A percentile compares a stretch with the other conserved stretches of the same genome.
phyloP scores from a whole-genome alignment of 2,113 vertebrate genomes.

The Origma solitaria region DNA sequence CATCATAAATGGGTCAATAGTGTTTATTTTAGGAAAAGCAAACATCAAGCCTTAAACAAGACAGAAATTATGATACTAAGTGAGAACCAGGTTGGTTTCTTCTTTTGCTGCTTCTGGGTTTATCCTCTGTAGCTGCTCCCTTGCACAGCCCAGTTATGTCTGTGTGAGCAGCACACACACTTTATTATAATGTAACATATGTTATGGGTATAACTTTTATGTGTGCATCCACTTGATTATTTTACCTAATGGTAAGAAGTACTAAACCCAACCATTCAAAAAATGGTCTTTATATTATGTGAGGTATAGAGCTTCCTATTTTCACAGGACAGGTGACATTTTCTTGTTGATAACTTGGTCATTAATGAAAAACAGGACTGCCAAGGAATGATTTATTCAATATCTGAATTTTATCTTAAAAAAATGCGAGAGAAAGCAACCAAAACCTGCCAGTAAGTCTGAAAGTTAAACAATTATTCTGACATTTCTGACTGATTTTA shows the following conservation, averaged over 20 bases:
- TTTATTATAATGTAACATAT: background rate
- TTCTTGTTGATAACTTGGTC: background rate
- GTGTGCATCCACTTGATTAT: background rate
- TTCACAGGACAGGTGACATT: background rate
- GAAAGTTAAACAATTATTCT: background rate
- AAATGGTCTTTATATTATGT: background rate
- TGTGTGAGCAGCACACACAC: background rate
- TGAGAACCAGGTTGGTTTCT: background rate
- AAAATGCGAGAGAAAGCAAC: background rate
- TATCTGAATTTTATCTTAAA: background rate
- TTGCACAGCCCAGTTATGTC: background rate
- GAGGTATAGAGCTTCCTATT: background rate
- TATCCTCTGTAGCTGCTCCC: background rate
- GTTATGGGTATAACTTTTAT: background rate
- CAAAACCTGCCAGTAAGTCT: background rate
- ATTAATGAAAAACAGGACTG: background rate
- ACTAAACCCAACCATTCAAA: background rate
- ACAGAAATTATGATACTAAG: background rate
- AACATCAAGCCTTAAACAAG: background rate
- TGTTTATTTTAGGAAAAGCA: background rate
- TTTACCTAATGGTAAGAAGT: background rate
- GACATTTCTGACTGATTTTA: constrained; percentile 11
- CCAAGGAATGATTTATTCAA: background rate
- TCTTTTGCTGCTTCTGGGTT: background rate
- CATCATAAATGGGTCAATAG: background rate